phyloP scores from a whole-genome alignment of 2,113 vertebrate genomes.

The Furnarius figulus region DNA sequence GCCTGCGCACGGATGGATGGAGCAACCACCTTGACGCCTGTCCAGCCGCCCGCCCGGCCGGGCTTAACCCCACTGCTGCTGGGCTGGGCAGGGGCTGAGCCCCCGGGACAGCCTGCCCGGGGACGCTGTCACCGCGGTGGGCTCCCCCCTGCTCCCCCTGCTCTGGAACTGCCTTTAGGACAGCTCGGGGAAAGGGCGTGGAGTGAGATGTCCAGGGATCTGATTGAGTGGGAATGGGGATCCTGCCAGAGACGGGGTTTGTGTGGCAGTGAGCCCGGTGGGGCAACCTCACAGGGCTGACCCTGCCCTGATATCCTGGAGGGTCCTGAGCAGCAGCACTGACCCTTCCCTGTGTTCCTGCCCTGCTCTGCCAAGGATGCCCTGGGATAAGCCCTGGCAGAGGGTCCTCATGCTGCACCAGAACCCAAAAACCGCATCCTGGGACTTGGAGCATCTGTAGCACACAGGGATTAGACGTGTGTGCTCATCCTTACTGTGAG shows the following conservation, averaged over 20 bases:
- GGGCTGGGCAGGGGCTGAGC: not conserved
- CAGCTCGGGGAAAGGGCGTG: not conserved
- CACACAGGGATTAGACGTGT: not conserved
- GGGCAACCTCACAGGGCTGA: fast-evolving
- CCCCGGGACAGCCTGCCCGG: fast-evolving
- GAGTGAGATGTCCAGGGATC: not conserved
- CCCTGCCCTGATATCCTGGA: not conserved
- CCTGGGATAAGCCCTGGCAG: not conserved
- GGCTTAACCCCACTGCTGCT: constrained; percentile 59
- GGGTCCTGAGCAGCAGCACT: not conserved
- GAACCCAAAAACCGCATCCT: fast-evolving
- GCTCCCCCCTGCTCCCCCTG: not conserved
- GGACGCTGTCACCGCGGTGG: fast-evolving
- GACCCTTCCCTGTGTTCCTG: not conserved
- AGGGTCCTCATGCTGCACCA: fast-evolving
- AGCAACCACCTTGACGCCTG: constrained; percentile 66
- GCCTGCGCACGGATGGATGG: constrained; percentile 37
- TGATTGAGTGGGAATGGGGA: not conserved
- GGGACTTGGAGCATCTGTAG: not conserved
- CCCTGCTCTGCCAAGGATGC: not conserved
- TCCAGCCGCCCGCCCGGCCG: constrained; percentile 28
- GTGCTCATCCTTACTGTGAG: fast-evolving
- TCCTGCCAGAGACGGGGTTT: not conserved
- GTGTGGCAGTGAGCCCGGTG: fast-evolving
- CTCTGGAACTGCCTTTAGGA: fast-evolving